Evolutionary conservation across 2,888 invertebrate genomes (phyloP), one percentile per base, ranked within the genome.

Genomic region (Lacanobia oleracea): DNA sequence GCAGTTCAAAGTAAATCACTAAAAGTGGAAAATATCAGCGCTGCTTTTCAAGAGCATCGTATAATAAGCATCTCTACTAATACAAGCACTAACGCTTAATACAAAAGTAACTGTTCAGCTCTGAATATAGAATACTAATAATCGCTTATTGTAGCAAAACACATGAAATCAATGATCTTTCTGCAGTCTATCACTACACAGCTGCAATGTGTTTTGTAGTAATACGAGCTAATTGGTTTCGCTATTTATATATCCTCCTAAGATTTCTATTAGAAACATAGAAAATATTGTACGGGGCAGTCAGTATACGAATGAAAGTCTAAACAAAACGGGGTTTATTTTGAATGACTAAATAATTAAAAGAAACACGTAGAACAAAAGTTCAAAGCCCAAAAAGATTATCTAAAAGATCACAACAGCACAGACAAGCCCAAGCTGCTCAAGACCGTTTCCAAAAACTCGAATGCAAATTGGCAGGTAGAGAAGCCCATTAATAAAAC

Each of bases 401-500:
- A 51, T 51, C 18, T 33, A 53, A 63, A 27, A 57, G 10, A 60
- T 7, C 51, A 63, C 43, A 67, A 57, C 23, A 51, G n/a, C 40
- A 18, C 63, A 69, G 56, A 66, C 62, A 60, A 67, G 40, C 50
- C 16, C 21, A 57, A 76, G 53, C 50, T 18, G 40, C 50, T 18
- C n/a, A 57, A 76, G 53, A 53, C n/a, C 23, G 33, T 78, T 78
- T 62, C 45, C 79, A 60, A 66, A 75, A 77, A 69, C 81, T 64
- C 63, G 72, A 60, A 74, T 66, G 70, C 71, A 84, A 83, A 84
- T 78, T 77, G 66, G 63, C 79, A 82, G 83, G 72, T 65, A 72
- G 72, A 63, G 61, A 56, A 64, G 61, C 3, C 77, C 83, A 79
- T 86, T 77, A 82, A 86, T 86, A 85, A 80, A 83, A 81, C 67